Conservation (phyloP, 2,113 vertebrate genomes). For the Trogon surrucura region DNA sequence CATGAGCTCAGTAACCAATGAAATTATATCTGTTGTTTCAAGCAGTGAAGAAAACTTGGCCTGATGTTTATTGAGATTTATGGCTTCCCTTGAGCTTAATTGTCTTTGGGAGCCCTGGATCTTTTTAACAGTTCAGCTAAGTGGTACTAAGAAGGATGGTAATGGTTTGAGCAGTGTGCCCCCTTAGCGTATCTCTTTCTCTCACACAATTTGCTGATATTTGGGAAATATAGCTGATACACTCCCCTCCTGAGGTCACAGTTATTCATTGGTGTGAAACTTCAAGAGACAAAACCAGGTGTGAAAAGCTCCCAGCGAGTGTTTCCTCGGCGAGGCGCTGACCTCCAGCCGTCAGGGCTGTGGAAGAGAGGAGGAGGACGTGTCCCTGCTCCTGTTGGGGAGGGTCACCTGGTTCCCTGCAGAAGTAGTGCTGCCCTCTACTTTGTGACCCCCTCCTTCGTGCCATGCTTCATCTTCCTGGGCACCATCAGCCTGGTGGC, state of each 20-base stretch:
- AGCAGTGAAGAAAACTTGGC: conserved; percentile 72
- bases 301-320: conserved; percentile 58
- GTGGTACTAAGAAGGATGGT: conserved; percentile 66
- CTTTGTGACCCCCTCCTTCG: background rate
- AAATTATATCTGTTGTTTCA: conserved; percentile 79
- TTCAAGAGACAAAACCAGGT: conserved; percentile 48
- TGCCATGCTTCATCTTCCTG: background rate
- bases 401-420: background rate
- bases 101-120: conserved; percentile 72
- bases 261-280: conserved; percentile 51
- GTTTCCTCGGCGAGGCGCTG: background rate
- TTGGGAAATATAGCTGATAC: conserved; percentile 58
- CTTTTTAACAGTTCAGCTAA: conserved; percentile 73
- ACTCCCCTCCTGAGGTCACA: conserved; percentile 57
- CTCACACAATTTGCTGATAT: conserved; percentile 66
- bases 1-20: conserved; percentile 73
- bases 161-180: conserved; percentile 45
- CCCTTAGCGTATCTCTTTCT: conserved; percentile 64
- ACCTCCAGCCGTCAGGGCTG: background rate
- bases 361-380: background rate
- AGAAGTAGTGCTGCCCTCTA: background rate
- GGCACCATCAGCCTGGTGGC: accelerated
- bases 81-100: conserved; percentile 78
- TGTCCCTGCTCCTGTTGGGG: background rate
- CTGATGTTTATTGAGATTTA: conserved; percentile 78